phyloP scores from a whole-genome alignment of 1,140 invertebrate species.

The Drosophila watanabei region DNA sequence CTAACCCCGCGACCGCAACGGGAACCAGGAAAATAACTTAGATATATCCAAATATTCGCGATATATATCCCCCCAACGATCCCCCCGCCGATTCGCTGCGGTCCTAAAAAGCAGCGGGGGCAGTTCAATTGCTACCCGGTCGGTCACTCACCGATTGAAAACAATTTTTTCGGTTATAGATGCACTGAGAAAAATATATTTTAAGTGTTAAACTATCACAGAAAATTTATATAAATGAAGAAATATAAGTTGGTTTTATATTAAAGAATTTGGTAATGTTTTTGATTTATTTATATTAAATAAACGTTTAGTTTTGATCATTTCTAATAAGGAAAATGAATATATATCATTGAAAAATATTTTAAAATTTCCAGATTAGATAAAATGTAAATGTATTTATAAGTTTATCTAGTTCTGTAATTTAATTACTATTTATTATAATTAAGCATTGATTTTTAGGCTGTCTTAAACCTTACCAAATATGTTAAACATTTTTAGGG shows the following conservation, averaged over 20 bases:
- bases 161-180: conserved; percentile 60
- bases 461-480: no score
- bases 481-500: no score
- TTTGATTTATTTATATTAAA: neutral
- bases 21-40: conserved; percentile 19
- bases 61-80: conserved; percentile 34
- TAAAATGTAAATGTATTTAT: no score
- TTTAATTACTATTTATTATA: no score
- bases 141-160: conserved; percentile 59
- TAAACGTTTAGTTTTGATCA: no score
- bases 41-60: conserved; percentile 54
- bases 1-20: conserved; percentile 33
- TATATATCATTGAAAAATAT: no score
- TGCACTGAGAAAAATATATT: neutral
- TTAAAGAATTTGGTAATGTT: neutral
- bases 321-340: no score
- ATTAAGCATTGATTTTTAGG: no score
- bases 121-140: conserved; percentile 73
- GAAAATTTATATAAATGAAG: neutral
- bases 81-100: conserved; percentile 33
- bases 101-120: conserved; percentile 33
- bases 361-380: no score
- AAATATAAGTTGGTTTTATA: neutral
- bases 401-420: no score
- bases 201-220: neutral